These are phyloP conservation scores for Ctenopoma kingsleyae DNA, from an alignment of 2,797 vertebrate species.

Conservation along the genomic window DNA sequence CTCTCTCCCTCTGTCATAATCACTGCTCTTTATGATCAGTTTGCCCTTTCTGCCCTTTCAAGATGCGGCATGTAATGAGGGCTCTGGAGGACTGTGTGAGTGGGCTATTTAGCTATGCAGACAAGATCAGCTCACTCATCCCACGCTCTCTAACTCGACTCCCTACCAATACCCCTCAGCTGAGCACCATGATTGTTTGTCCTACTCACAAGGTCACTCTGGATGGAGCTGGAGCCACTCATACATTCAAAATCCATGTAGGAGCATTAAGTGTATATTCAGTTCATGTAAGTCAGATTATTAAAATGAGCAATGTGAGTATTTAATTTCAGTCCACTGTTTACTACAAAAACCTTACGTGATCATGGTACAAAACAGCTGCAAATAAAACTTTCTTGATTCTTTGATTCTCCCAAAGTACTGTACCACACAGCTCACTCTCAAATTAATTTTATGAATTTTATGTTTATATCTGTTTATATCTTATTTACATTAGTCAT, in stretches of 20 bases:
- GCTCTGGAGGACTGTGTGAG: constrained; percentile 80
- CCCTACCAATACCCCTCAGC: constrained; percentile 63
- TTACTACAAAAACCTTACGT: neutral
- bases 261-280: constrained; percentile 14
- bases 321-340: neutral
- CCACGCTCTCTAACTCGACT: constrained; percentile 65
- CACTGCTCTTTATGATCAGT: constrained; percentile 85
- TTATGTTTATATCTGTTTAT: no score
- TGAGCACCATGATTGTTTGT: constrained; percentile 63
- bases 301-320: constrained; percentile 11
- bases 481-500: neutral
- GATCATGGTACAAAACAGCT: neutral
- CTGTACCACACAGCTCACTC: neutral
- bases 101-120: constrained; percentile 83
- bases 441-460: neutral
- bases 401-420: neutral
- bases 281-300: constrained; percentile 19
- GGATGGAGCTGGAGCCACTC: constrained; percentile 30
- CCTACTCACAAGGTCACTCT: constrained; percentile 71
- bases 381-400: neutral
- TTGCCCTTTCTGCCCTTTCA: constrained; percentile 85
- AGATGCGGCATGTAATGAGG: constrained; percentile 83
- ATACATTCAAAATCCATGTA: constrained; percentile 39
- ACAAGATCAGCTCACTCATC: constrained; percentile 78
- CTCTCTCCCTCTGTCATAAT: constrained; percentile 79